phyloP scores from a whole-genome alignment of 2,888 invertebrate species.

The Hemaris fuciformis region DNA sequence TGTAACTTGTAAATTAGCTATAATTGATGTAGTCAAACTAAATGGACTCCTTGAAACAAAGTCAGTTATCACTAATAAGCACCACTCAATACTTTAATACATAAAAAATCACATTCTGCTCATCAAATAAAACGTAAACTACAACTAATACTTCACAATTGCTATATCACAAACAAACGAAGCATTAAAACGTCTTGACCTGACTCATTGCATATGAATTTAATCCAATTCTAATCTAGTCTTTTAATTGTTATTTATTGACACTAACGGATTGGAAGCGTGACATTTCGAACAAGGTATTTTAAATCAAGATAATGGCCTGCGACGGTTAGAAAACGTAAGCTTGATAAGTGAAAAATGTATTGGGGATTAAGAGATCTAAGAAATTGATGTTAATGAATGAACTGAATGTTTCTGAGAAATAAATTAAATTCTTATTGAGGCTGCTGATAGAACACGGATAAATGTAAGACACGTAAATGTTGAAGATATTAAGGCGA shows the following conservation, averaged over 20 bases:
- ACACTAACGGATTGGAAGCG: slow-evolving; percentile 7
- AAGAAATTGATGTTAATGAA: background rate
- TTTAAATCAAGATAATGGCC: slow-evolving; percentile 14
- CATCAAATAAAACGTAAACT: background rate
- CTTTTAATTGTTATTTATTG: slow-evolving; percentile 36
- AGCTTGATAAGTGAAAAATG: background rate
- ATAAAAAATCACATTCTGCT: too few species aligned
- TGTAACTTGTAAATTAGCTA: too few species aligned
- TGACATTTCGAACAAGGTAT: slow-evolving; percentile 15
- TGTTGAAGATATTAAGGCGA: background rate
- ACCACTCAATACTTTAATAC: too few species aligned
- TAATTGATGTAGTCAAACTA: too few species aligned
- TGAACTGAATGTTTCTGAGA: background rate
- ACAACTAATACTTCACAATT: background rate
- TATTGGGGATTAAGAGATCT: slow-evolving; percentile 7
- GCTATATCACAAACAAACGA: background rate
- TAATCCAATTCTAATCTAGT: slow-evolving; percentile 30
- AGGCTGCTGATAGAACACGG: background rate
- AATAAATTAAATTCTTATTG: background rate
- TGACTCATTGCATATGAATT: slow-evolving; percentile 20
- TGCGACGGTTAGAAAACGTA: background rate
- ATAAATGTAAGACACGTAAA: background rate
- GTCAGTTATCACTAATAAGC: too few species aligned
- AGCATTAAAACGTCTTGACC: background rate
- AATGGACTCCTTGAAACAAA: too few species aligned